phyloP scores from a whole-genome alignment of 2,888 invertebrate genomes.

The Pristionchus arcanus region DNA sequence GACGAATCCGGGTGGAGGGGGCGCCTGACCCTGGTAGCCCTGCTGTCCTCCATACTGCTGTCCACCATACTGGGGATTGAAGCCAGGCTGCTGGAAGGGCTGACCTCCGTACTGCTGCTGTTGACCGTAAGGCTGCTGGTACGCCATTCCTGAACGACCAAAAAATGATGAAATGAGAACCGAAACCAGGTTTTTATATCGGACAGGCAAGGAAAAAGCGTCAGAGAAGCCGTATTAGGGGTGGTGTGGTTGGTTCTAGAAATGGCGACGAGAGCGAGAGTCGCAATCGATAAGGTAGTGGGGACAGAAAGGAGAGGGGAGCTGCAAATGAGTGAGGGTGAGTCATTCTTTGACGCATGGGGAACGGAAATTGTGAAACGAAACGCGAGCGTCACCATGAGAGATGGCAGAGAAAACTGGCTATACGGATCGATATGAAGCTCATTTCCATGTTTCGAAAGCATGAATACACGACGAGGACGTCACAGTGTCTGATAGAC shows the following conservation, averaged over 20 bases:
- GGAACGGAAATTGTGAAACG: not conserved
- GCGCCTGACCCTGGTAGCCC: conserved; percentile 49
- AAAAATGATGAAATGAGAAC: not conserved
- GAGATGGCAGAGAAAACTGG: not conserved
- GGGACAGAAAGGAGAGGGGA: not conserved
- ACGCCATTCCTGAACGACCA: conserved; percentile 28
- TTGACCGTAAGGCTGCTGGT: conserved; percentile 47
- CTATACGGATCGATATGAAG: not conserved
- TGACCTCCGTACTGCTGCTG: conserved; percentile 41
- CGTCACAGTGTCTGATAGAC: not conserved
- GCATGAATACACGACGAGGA: not conserved
- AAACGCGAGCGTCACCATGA: not conserved
- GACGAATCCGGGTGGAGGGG: conserved; percentile 59
- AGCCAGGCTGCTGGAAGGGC: conserved; percentile 64
- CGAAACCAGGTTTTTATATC: not conserved
- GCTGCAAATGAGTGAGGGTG: conserved; percentile 39
- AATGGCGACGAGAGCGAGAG: conserved; percentile 11
- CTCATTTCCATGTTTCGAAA: not conserved
- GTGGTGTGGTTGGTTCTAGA: not conserved
- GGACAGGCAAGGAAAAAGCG: not conserved
- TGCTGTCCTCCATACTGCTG: conserved; percentile 59
- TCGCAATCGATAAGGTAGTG: conserved; percentile 25
- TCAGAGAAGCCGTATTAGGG: not conserved
- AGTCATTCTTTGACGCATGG: not conserved
- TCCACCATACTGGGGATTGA: conserved; percentile 66